These are phyloP conservation scores for Pelusios castaneus DNA, from an alignment of 2,113 vertebrate species.

Conservation along the genomic window DNA sequence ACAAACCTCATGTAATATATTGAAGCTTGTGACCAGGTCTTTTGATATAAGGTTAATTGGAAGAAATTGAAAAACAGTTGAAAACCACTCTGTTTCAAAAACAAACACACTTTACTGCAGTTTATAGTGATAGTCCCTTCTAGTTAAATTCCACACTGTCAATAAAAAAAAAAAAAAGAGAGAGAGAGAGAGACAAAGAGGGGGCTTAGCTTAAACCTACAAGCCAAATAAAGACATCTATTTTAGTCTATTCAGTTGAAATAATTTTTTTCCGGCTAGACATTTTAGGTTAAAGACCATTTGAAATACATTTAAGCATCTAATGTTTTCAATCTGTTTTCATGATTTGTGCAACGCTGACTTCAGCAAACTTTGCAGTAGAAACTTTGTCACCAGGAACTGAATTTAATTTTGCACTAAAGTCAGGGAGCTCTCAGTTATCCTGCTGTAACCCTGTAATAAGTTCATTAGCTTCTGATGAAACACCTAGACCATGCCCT, in stretches of 20 bases:
- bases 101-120: background rate
- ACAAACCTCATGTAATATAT: conserved; percentile 23
- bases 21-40: conserved; percentile 5
- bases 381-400: background rate
- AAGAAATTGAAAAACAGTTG: conserved; percentile 28
- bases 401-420: background rate
- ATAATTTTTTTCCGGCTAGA: background rate
- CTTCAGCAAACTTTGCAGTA: background rate
- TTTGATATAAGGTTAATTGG: conserved; percentile 51
- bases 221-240: background rate
- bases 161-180: background rate
- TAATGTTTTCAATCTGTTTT: background rate
- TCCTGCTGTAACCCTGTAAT: background rate
- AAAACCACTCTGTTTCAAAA: conserved; percentile 12
- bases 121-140: background rate
- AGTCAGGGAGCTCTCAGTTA: background rate
- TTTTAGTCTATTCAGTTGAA: background rate
- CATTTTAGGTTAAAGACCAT: background rate
- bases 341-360: background rate
- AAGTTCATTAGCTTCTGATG: background rate
- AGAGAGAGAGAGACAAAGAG: background rate
- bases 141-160: background rate
- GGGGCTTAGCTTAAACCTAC: background rate
- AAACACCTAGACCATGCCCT: background rate
- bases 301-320: background rate